Conservation (phyloP, 2,797 vertebrate species). For the Clarias fuscus region DNA sequence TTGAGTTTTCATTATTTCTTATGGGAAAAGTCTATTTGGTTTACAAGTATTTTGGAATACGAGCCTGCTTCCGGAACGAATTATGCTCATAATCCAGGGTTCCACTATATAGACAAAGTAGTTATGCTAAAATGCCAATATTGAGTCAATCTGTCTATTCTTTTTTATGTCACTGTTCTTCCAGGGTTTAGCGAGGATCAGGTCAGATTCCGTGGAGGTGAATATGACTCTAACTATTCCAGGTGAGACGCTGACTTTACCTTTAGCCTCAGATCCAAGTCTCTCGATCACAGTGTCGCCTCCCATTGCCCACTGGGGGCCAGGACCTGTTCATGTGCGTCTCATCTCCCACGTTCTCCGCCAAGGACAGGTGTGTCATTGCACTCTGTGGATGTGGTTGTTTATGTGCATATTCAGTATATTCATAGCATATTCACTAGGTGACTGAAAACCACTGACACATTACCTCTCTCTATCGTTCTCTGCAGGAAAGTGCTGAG, state of each 20-base stretch:
- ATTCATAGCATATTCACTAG: not conserved
- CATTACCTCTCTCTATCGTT: not conserved
- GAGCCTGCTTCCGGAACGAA: too few relatives aligned
- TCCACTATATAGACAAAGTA: not conserved
- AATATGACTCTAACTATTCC: constrained; percentile 73
- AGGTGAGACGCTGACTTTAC: constrained; percentile 65
- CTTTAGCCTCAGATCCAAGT: constrained; percentile 71
- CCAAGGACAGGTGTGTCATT: constrained; percentile 72
- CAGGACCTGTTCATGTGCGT: constrained; percentile 71
- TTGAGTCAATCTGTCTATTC: not conserved
- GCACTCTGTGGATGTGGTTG: not conserved
- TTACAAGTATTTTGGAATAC: too few relatives aligned
- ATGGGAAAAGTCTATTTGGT: too few relatives aligned
- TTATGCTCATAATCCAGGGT: too few relatives aligned
- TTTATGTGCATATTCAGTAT: not conserved
- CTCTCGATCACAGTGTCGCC: constrained; percentile 66
- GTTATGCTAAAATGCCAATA: not conserved
- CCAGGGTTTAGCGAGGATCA: constrained; percentile 72
- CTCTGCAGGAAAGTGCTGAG: constrained; percentile 82
- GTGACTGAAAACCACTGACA: not conserved
- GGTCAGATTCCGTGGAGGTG: constrained; percentile 69
- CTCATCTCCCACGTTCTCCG: constrained; percentile 73
- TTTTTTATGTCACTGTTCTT: constrained; percentile 15
- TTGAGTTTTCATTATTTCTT: too few relatives aligned
- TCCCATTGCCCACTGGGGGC: constrained; percentile 76